Evolutionary conservation across 2,888 invertebrate species (phyloP), one percentile per base, ranked within the genome.

Genomic region (Rhamphomyia laevipes): DNA sequence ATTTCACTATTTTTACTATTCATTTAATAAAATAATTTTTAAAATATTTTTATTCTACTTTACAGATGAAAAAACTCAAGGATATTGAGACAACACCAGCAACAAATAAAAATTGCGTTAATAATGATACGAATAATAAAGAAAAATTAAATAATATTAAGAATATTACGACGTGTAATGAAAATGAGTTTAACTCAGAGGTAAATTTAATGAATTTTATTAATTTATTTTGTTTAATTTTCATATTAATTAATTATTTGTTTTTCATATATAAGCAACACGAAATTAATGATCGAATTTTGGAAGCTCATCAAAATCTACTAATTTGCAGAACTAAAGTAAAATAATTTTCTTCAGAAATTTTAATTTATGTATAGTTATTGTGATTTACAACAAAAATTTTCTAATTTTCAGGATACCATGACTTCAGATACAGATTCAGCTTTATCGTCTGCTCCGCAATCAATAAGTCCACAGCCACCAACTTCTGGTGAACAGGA

Each of bases 391-490:
- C n/a, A n/a, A 35, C 13, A n/a, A 13, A n/a, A 5, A 13, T 35
- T 35, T n/a, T 7, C 5, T 9, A 13, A 33, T 13, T 35, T 11
- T 35, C 55, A 66, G 60, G 63, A 66, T 43, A 59, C 53, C 50
- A 51, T 59, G 56, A 62, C 61, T 60, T 77, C 79, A 56, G 81
- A 81, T 68, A 78, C 76, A 56, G 81, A 82, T 61, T 81, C 81
- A 45, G 82, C 81, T 51, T 71, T 82, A 55, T 81, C 81, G 53
- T 82, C 82, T 55, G 82, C 80, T 54, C 82, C 82, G 50, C 76
- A 80, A 53, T 82, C 82, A 46, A 75, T 82, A 59, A 82, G 82
- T 57, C 82, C 82, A 48, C 82, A 82, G 63, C 81, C 82, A 59
- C 68, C 69, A 12, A 61, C 65, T 17, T 63, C 62, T 50, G 68